phyloP scores from a whole-genome alignment of 2,888 invertebrate species.

The Hyles lineata region DNA sequence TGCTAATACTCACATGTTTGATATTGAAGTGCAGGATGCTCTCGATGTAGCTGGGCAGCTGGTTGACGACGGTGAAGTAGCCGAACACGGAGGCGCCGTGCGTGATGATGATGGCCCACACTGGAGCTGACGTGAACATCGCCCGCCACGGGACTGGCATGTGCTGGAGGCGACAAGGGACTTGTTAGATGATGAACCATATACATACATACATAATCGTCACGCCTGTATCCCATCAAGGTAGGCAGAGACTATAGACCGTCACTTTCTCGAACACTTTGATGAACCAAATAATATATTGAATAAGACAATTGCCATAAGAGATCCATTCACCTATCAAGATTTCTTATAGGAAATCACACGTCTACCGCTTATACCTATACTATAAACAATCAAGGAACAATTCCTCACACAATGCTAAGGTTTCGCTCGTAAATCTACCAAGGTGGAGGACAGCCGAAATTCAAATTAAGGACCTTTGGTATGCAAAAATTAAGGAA shows the following conservation, averaged over 20 bases:
- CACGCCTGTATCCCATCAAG: too few species aligned
- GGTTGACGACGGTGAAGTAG: conserved; percentile 94
- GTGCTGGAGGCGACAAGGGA: conserved; percentile 54
- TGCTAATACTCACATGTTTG: conserved; percentile 86
- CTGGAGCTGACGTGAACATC: conserved; percentile 89
- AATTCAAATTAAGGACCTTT: not conserved
- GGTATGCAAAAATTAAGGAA: conserved; percentile 33
- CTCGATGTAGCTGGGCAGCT: conserved; percentile 94
- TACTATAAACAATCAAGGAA: too few species aligned
- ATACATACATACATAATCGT: too few species aligned
- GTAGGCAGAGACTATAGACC: too few species aligned
- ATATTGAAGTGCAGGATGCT: conserved; percentile 91
- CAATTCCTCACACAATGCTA: not conserved
- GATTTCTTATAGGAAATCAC: too few species aligned
- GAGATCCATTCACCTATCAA: too few species aligned
- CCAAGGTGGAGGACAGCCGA: conserved; percentile 14
- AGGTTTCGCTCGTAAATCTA: not conserved
- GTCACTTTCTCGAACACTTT: too few species aligned
- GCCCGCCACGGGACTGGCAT: conserved; percentile 89
- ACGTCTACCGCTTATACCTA: too few species aligned
- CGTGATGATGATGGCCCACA: conserved; percentile 94
- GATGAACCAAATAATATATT: too few species aligned
- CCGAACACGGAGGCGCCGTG: conserved; percentile 94
- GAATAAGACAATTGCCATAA: too few species aligned
- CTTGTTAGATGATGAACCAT: too few species aligned